Evolutionary conservation across 2,113 vertebrate genomes (phyloP), one percentile per base, ranked within the genome.

Genomic region (Tetrax tetrax): DNA sequence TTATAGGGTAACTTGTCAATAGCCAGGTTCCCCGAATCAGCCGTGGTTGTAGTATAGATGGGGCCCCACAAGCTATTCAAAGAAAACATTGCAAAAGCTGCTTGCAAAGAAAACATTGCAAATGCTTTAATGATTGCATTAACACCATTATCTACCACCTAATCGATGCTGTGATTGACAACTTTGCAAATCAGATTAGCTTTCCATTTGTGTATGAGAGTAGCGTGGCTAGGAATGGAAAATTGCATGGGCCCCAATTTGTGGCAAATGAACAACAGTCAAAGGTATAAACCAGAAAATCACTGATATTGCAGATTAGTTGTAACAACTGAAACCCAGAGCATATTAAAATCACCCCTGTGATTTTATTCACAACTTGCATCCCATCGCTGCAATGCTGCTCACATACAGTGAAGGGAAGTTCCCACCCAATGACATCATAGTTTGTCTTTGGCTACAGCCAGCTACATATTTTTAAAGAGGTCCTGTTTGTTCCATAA

Each of bases 391-490:
- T 90, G 21, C 74, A 51, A 3, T 35, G 89, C 86, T 91, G 66
- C 75, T 89, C 0, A 0, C 38, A 18, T 83, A 72, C 93, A 93
- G 95, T 14, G 65, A 96, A 69, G 84, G 96, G 96, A 97, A 97
- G 96, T 96, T 96, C 95, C 95, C 96, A 96, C 96, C 96, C 96
- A 96, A 87, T 97, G 89, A 97, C 96, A 96, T 96, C 96, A 97
- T 94, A 66, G 93, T 94, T 92, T 96, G 93, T 96, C 94, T 97
- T 93, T 94, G 95, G 93, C 95, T 72, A 57, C 61, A 61, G 90
- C 81, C 84, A 89, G 87, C 83, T 61, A 64, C 81, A 79, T 83
- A 68, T 94, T 96, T 97, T 94, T 95, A 84, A 96, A 96, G 93
- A 90, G 84, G 89, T 91, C 65, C 74, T 96, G 93, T 97, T 97